These are phyloP conservation scores for Labeo rohita DNA, from an alignment of 2,113 vertebrate genomes.

Conservation along the genomic window DNA sequence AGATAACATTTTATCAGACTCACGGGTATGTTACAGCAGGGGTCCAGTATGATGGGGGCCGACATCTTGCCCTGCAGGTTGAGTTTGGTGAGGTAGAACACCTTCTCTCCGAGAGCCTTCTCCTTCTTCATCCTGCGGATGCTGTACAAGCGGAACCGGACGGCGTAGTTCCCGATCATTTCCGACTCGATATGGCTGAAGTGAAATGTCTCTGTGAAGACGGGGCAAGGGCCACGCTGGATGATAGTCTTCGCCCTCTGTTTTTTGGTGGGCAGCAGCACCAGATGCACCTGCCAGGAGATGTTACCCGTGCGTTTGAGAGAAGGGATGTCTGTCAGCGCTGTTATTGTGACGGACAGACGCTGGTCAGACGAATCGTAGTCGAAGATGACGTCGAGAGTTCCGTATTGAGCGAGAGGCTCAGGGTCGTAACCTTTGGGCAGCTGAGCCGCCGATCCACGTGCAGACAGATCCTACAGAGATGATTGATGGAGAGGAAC, in stretches of 20 bases:
- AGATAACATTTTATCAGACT: constrained; percentile 66
- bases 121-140: constrained; percentile 95
- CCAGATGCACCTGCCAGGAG: constrained; percentile 97
- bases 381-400: constrained; percentile 93
- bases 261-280: constrained; percentile 95
- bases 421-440: constrained; percentile 93
- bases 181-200: constrained; percentile 95
- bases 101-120: constrained; percentile 94
- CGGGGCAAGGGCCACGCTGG: constrained; percentile 89
- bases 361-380: constrained; percentile 92
- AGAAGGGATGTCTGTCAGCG: constrained; percentile 90
- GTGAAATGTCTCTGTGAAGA: constrained; percentile 95
- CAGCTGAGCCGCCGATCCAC: constrained; percentile 88
- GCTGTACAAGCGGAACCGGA: constrained; percentile 94
- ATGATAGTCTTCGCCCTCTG: constrained; percentile 92
- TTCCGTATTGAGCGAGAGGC: constrained; percentile 90
- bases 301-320: constrained; percentile 87
- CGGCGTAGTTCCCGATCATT: constrained; percentile 96
- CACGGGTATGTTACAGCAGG: constrained; percentile 90
- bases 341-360: constrained; percentile 91
- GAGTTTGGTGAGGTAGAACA: constrained; percentile 97
- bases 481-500: background rate
- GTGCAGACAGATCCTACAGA: constrained; percentile 87
- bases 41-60: constrained; percentile 90
- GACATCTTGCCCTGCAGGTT: constrained; percentile 98